Evolutionary conservation across 2,888 invertebrate species (phyloP), one percentile per base, ranked within the genome.

Genomic region (Helobdella robusta): DNA sequence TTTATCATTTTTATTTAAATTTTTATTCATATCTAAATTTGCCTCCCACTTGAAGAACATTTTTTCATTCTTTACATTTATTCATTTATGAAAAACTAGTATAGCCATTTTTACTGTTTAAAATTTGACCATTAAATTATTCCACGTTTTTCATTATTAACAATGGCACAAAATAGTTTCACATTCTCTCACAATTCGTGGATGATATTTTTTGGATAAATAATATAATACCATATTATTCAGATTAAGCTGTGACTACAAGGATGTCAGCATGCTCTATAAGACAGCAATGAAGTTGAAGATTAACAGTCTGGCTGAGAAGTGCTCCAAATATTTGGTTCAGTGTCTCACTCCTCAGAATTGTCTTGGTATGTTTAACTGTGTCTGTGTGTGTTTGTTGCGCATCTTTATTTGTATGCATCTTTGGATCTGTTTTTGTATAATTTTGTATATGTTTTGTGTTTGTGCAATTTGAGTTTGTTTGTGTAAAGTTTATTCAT

Each of bases 271-370:
- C 74, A 84, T 86, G 28, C 85, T 90, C 67, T 91, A 89, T 83
- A 82, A 85, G 74, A 86, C 88, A n/a, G 89, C 90, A 8, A 85
- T 84, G 76, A 84, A 85, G 68, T 83, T 91, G 74, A 86, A 87
- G 77, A 85, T 91, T 83, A 86, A 86, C 71, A 81, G 85, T 30
- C 87, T 87, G 68, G 85, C 87, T 64, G 83, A 84, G 69, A 85
- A 86, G 80, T 90, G 85, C 81, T 87, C 84, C 73, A 83, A 83
- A 71, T 86, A 83, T 81, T 84, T 86, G 73, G 85, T 85, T 48
- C 83, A 83, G 74, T 84, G 86, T 74, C 82, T 87, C 67, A 83
- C 84, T 67, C 83, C 81, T 34, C 75, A 77, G 56, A 83, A 82
- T 72, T 82, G 81, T 73, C 78, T 82, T 71, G 81, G 81, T 78